phyloP scores from a whole-genome alignment of 2,888 invertebrate genomes.

The Melinopterus prodromus region DNA sequence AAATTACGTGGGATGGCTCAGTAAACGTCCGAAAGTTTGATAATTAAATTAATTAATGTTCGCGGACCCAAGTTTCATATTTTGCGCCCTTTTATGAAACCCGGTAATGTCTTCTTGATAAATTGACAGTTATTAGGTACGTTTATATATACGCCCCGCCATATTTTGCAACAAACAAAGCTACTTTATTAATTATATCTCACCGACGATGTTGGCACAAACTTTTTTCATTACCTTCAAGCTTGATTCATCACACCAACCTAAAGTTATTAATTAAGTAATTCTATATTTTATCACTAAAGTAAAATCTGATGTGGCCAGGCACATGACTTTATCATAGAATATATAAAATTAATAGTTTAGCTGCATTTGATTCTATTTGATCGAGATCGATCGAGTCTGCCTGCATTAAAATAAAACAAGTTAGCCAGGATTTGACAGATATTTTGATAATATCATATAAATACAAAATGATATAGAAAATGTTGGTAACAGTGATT shows the following conservation, averaged over 20 bases:
- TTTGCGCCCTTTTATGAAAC: slow-evolving; percentile 43
- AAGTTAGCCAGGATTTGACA: too few relatives aligned
- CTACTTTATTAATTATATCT: slow-evolving; percentile 17
- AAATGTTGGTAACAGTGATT: too few relatives aligned
- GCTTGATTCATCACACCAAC: not conserved
- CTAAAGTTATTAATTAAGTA: not conserved
- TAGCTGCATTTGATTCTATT: too few relatives aligned
- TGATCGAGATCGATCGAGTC: too few relatives aligned
- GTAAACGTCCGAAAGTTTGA: slow-evolving; percentile 61
- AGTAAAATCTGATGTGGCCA: too few relatives aligned
- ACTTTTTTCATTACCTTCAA: not conserved
- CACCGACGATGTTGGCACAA: not conserved
- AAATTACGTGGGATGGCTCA: slow-evolving; percentile 57
- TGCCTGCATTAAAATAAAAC: too few relatives aligned
- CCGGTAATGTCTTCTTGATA: slow-evolving; percentile 49
- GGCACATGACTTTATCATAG: too few relatives aligned
- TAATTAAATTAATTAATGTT: slow-evolving; percentile 63
- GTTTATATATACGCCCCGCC: not conserved
- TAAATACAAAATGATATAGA: too few relatives aligned
- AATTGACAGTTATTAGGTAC: slow-evolving; percentile 49
- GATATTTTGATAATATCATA: too few relatives aligned
- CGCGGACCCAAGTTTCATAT: slow-evolving; percentile 47
- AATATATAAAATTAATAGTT: too few relatives aligned
- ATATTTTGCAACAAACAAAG: slow-evolving; percentile 24
- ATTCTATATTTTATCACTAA: not conserved